These are phyloP conservation scores for Athalia rosae DNA, from an alignment of 2,888 invertebrate species.

Conservation along the genomic window DNA sequence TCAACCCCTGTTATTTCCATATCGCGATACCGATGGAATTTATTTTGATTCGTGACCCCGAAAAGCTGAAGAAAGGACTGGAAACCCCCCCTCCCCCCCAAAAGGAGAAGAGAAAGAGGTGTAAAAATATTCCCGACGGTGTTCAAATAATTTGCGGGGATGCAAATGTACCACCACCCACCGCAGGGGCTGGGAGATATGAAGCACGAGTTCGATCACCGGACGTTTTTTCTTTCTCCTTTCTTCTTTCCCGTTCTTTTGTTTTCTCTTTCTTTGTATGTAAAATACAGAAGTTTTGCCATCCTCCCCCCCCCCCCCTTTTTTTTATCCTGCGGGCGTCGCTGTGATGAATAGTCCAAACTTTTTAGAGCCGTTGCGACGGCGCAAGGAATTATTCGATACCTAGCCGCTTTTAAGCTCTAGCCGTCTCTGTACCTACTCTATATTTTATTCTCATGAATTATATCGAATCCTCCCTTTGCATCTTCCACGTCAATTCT, in stretches of 20 bases:
- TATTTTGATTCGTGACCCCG: not conserved
- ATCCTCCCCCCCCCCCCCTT: too few relatives aligned
- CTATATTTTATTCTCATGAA: too few relatives aligned
- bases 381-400: conserved; percentile 31
- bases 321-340: not conserved
- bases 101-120: not conserved
- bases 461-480: too few relatives aligned
- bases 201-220: conserved; percentile 25
- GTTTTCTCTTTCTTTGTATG: not conserved
- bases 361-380: conserved; percentile 16
- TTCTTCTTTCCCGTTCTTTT: not conserved
- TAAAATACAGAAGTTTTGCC: conserved; percentile 22
- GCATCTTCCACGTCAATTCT: too few relatives aligned
- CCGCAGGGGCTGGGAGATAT: not conserved
- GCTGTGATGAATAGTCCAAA: conserved; percentile 25
- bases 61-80: too few relatives aligned
- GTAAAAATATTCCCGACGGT: not conserved
- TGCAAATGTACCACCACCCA: conserved; percentile 19
- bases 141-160: conserved; percentile 13
- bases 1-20: not conserved
- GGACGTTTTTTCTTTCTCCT: not conserved
- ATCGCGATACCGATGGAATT: not conserved
- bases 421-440: too few relatives aligned
- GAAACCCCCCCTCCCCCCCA: too few relatives aligned
- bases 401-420: not conserved